phyloP scores from a whole-genome alignment of 2,797 vertebrate species.

The Coregonus ussuriensis region DNA sequence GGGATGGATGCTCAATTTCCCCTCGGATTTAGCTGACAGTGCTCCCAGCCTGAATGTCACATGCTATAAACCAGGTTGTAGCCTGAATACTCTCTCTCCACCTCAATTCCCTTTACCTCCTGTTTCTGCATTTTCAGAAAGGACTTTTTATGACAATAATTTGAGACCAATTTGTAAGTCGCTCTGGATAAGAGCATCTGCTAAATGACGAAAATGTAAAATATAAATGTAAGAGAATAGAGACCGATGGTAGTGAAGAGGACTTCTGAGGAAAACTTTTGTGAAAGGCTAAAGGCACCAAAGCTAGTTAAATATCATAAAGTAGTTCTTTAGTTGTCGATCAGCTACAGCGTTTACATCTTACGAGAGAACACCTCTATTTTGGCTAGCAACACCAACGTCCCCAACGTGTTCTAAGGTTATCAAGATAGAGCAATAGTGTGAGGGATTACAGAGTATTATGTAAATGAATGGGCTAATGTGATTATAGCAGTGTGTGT shows the following conservation, averaged over 20 bases:
- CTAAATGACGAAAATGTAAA: too few relatives aligned
- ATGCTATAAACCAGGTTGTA: neutral
- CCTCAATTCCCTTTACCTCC: neutral
- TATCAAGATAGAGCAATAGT: slow-evolving; percentile 35
- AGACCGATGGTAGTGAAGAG: too few relatives aligned
- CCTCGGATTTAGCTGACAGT: slow-evolving; percentile 35
- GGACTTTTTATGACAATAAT: neutral
- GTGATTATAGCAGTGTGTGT: slow-evolving; percentile 27
- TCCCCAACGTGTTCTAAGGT: slow-evolving; percentile 24
- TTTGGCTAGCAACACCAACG: neutral
- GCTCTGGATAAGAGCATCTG: too few relatives aligned
- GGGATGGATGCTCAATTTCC: slow-evolving; percentile 42
- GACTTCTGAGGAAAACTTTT: too few relatives aligned
- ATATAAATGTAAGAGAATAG: too few relatives aligned
- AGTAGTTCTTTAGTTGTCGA: neutral
- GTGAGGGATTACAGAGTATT: slow-evolving; percentile 28
- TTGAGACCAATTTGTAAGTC: too few relatives aligned
- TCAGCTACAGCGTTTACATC: too few relatives aligned
- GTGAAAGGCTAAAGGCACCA: too few relatives aligned
- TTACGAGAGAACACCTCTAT: neutral
- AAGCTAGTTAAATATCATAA: too few relatives aligned
- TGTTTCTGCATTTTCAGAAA: neutral
- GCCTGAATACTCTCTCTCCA: neutral
- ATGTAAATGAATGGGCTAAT: slow-evolving; percentile 48
- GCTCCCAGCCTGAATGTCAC: slow-evolving; percentile 29